Conservation (phyloP, 2,113 vertebrate species). For the Pseudopodoces humilis region DNA sequence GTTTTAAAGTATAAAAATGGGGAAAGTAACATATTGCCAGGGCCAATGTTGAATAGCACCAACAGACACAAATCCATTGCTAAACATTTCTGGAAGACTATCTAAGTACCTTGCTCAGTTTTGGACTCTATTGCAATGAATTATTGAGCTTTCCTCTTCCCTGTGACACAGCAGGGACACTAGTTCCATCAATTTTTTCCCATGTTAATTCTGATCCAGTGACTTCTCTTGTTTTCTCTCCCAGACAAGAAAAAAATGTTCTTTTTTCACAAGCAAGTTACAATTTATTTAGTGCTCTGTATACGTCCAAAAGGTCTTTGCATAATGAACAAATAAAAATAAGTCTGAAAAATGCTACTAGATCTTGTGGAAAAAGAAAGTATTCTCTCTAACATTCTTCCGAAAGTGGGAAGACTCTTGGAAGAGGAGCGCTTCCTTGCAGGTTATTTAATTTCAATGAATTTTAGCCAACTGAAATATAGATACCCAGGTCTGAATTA, state of each 20-base stretch:
- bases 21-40: background rate
- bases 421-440: background rate
- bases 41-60: background rate
- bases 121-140: background rate
- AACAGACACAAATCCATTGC: background rate
- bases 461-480: background rate
- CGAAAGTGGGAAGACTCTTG: background rate
- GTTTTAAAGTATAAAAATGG: background rate
- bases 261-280: background rate
- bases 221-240: background rate
- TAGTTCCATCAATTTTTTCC: background rate
- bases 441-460: background rate
- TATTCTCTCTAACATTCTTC: background rate
- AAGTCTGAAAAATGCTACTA: background rate
- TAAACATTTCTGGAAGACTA: background rate
- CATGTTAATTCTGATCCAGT: background rate
- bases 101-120: background rate
- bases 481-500: background rate
- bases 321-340: background rate
- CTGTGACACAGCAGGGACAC: background rate
- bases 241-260: background rate
- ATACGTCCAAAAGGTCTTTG: background rate
- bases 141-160: background rate
- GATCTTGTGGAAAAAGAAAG: background rate
- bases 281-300: background rate